Evolutionary conservation across 1,140 invertebrate genomes (phyloP).

Genomic region (Phocides pigmalion): DNA sequence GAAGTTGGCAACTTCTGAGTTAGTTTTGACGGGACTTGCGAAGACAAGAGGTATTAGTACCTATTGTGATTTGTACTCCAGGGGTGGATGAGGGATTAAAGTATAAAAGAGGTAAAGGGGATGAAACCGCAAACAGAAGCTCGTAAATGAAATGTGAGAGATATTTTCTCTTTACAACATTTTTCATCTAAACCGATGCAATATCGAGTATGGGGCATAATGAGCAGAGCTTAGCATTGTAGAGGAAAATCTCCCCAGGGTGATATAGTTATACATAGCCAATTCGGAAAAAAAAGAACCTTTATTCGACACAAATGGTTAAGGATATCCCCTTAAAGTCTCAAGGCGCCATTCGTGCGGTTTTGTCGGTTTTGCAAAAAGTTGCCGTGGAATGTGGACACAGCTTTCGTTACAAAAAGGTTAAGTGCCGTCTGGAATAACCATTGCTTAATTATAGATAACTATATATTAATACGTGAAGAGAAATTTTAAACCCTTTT

Average conservation of each 20-base stretch:
- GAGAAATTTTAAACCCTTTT: no score
- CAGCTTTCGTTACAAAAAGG: not conserved
- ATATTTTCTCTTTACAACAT: no score
- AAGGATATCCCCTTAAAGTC: not conserved
- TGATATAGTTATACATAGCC: not conserved
- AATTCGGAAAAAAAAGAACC: not conserved
- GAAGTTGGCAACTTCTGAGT: no score
- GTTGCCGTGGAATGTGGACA: not conserved
- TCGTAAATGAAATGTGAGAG: no score
- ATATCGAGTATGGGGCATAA: not conserved
- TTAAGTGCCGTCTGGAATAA: not conserved
- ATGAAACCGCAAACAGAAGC: no score
- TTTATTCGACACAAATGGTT: not conserved
- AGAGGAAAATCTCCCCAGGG: not conserved
- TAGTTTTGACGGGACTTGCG: no score
- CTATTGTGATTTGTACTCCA: no score
- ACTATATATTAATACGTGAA: no score
- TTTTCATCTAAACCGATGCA: not conserved
- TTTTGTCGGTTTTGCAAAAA: not conserved
- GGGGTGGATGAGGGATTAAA: no score
- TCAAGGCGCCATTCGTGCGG: not conserved
- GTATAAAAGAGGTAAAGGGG: no score
- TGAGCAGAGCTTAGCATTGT: not conserved
- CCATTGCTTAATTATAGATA: not conserved
- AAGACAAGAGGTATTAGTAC: no score